Percentiles rank a stretch among this genome's conserved stretches.
Conservation (phyloP, 2,888 invertebrate species). For the Standfussiana lucernea region DNA sequence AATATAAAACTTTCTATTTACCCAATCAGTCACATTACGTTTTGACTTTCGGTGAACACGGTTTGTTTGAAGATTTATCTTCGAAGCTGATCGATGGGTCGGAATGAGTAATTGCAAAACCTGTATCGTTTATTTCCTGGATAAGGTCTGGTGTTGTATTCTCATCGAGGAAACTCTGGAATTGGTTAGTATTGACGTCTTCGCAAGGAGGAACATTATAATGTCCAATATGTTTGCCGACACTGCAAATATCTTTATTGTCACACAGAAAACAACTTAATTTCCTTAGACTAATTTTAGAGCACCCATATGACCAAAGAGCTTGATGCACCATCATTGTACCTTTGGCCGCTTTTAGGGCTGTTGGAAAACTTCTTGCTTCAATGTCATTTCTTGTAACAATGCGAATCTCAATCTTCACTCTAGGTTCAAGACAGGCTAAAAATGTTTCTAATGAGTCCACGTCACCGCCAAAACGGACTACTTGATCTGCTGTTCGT, state of each 20-base stretch:
- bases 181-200: not conserved
- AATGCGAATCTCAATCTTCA: conserved; percentile 4
- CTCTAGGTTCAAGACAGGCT: conserved; percentile 1
- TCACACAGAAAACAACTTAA: not conserved
- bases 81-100: not conserved
- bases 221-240: conserved; percentile 10
- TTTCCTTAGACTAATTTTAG: conserved; percentile 7
- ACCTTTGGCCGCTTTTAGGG: not conserved
- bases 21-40: conserved; percentile 12
- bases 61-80: not conserved
- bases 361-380: not conserved
- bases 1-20: conserved; percentile 4
- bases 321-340: conserved; percentile 22
- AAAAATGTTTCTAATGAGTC: conserved; percentile 12
- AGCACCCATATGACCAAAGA: conserved; percentile 2
- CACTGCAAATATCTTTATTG: not conserved
- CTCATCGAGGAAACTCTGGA: conserved; percentile 10
- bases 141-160: conserved; percentile 8
- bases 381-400: conserved; percentile 4
- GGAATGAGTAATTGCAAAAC: not conserved
- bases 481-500: conserved; percentile 57
- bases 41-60: not conserved
- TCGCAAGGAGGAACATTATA: conserved; percentile 7
- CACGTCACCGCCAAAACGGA: conserved; percentile 51
- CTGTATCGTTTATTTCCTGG: not conserved